These are phyloP conservation scores for Cheiracanthium punctorium DNA, from an alignment of 2,888 invertebrate genomes.

Conservation along the genomic window DNA sequence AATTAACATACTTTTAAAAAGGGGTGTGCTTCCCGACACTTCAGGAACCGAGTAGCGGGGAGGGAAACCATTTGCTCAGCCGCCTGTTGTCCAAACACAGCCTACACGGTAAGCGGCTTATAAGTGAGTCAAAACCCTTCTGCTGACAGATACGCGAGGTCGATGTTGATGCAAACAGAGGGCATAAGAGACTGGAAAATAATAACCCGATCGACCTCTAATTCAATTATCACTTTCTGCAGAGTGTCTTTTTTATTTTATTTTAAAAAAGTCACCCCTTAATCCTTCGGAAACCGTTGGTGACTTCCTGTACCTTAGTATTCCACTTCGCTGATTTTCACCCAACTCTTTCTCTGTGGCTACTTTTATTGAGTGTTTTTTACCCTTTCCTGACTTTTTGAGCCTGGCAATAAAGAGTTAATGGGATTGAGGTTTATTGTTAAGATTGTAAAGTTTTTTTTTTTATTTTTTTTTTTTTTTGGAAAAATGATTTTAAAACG, in stretches of 20 bases:
- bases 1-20: slow-evolving; percentile 2
- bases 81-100: slow-evolving; percentile 40
- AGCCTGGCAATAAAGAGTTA: background rate
- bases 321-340: slow-evolving; percentile 34
- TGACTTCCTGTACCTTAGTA: slow-evolving; percentile 52
- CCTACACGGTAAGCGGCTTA: slow-evolving; percentile 51
- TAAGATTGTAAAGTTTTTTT: too few species aligned
- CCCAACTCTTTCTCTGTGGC: slow-evolving; percentile 37
- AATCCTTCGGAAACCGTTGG: slow-evolving; percentile 46
- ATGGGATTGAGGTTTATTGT: background rate
- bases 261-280: slow-evolving; percentile 30
- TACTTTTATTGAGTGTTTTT: slow-evolving; percentile 1
- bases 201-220: slow-evolving; percentile 68
- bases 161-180: slow-evolving; percentile 13
- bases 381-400: slow-evolving; percentile 12
- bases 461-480: too few species aligned
- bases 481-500: too few species aligned
- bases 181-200: background rate
- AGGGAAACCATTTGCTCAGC: slow-evolving; percentile 48
- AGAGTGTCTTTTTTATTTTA: slow-evolving; percentile 24
- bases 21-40: background rate
- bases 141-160: slow-evolving; percentile 33
- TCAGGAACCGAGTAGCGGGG: background rate
- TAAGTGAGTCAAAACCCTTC: slow-evolving; percentile 53
- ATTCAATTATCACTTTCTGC: slow-evolving; percentile 46